These are phyloP conservation scores for Pseudomyrmex concolor DNA, from an alignment of 1,140 invertebrate genomes.

Conservation along the genomic window DNA sequence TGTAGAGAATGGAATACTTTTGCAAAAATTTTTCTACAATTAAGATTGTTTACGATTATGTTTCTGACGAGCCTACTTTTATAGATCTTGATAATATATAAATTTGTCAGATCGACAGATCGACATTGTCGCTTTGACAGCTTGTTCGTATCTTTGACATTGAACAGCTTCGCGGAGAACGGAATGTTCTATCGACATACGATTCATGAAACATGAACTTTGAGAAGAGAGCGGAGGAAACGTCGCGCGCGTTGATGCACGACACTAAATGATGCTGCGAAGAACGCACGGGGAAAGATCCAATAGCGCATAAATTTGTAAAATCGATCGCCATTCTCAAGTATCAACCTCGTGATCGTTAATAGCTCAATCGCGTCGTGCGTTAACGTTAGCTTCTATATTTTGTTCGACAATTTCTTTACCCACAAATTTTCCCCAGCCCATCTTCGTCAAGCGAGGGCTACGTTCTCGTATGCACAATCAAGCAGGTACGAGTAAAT, in stretches of 20 bases:
- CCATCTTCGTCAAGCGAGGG: background rate
- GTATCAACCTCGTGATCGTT: background rate
- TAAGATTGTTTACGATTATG: background rate
- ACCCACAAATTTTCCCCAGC: slow-evolving; percentile 9
- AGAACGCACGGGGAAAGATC: background rate
- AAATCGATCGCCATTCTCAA: background rate
- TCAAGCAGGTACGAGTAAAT: slow-evolving; percentile 26
- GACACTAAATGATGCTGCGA: background rate
- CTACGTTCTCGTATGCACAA: slow-evolving; percentile 28
- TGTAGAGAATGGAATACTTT: background rate
- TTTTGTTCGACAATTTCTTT: slow-evolving; percentile 4
- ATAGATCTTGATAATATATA: slow-evolving; percentile 3
- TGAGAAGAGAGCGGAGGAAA: slow-evolving; percentile 25
- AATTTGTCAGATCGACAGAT: slow-evolving; percentile 35
- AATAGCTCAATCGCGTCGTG: background rate
- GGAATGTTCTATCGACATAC: slow-evolving; percentile 16
- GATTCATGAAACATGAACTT: slow-evolving; percentile 60
- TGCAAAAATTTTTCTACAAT: too few species aligned
- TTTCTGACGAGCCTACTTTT: background rate
- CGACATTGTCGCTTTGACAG: slow-evolving; percentile 43
- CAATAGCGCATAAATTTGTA: slow-evolving; percentile 20
- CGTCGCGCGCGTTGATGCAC: background rate
- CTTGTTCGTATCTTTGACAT: slow-evolving; percentile 38
- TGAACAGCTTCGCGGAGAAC: slow-evolving; percentile 27
- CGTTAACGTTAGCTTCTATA: too few species aligned